Evolutionary conservation across 2,113 vertebrate genomes (phyloP), one percentile per base, ranked within the genome.

Genomic region (Isichthys henryi): DNA sequence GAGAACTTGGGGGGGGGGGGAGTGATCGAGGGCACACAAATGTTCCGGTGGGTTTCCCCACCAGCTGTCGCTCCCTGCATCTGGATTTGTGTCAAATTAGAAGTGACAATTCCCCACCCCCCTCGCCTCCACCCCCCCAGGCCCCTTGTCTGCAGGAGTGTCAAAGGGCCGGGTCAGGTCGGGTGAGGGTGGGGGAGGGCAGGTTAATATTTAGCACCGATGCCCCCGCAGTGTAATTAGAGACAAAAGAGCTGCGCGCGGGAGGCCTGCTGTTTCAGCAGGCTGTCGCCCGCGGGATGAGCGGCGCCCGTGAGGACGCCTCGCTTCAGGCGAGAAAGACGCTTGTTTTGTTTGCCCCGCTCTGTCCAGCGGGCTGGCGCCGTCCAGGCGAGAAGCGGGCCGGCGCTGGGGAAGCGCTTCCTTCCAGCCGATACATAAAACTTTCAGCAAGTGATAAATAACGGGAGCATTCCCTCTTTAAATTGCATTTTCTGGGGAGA

Each of bases 181-280:
- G 92, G 93, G 93, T 90, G 93, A 77, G 77, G 93, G 91, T 93
- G 93, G 92, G 92, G 91, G 93, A 70, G 77, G 91, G 90, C 90
- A 90, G 88, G 92, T 94, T 95, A 94, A 92, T 94, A 92, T 94
- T 94, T 94, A 94, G 93, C 91, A 89, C 70, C 90, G 90, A 56
- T 91, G 88, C 93, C 35, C 90, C 84, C 88, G 62, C 85, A 93
- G 89, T 0, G 23, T 88, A 88, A 86, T 92, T 88, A 90, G 85
- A 82, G 91, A 94, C 90, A 94, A 94, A 95, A 91, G 50, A 82
- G 0, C 1, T 89, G 66, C 91, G 89, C 49, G 56, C 86, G 82
- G 90, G 91, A 19, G 10, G 56, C 93, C 88, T 94, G 92, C 90
- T 91, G 80, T 93, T 94, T 91, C 90, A 90, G 90, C 90, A 90